Evolutionary conservation across 2,888 invertebrate species (phyloP).

Genomic region (Campoplex capitator): DNA sequence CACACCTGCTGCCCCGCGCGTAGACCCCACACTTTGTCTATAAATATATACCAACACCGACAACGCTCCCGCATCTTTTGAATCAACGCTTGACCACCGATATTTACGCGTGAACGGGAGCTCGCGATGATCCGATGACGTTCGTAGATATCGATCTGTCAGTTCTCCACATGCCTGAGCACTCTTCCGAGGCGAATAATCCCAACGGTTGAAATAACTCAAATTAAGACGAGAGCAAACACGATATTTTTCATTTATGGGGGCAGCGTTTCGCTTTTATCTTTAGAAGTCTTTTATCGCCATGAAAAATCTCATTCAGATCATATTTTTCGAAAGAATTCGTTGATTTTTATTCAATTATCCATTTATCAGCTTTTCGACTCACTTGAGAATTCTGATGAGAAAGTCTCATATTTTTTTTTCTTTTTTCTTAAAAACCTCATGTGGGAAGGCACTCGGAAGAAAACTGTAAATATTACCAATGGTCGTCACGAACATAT

Average conservation of each 20-base stretch:
- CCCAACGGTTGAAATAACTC: neutral
- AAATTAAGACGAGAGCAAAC: neutral
- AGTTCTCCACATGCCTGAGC: neutral
- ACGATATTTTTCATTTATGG: neutral
- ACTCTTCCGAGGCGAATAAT: neutral
- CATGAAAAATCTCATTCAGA: too few species aligned
- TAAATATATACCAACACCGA: conserved; percentile 23
- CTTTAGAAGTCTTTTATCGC: too few species aligned
- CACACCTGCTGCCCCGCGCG: conserved; percentile 60
- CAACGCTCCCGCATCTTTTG: conserved; percentile 12
- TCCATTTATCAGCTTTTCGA: neutral
- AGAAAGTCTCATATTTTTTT: neutral
- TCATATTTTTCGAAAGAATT: neutral
- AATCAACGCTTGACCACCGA: conserved; percentile 30
- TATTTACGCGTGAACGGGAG: conserved; percentile 41
- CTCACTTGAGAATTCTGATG: neutral
- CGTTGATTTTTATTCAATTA: neutral
- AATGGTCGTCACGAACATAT: neutral
- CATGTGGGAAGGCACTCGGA: neutral
- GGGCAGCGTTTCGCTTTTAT: too few species aligned
- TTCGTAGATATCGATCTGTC: conserved; percentile 58
- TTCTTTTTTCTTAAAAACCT: neutral
- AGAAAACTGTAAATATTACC: neutral
- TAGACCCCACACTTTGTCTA: conserved; percentile 26
- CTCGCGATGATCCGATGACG: conserved; percentile 51